Conservation (phyloP, 2,888 invertebrate genomes). For the Melanophora roralis region DNA sequence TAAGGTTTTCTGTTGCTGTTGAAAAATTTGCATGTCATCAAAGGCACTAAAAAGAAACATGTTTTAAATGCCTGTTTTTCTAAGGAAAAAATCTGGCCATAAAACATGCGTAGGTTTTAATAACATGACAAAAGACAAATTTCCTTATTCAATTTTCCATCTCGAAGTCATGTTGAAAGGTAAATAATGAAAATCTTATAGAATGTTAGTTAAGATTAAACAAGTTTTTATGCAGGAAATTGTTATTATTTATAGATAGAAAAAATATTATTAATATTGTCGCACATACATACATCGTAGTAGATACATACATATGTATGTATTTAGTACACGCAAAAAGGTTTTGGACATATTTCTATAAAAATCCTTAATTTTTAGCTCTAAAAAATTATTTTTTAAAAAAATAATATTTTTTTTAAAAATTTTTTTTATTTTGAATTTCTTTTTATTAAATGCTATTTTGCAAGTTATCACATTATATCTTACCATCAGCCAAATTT, state of each 20-base stretch:
- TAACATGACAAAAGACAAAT: slow-evolving; percentile 63
- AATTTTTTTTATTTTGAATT: no score
- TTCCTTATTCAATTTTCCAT: slow-evolving; percentile 54
- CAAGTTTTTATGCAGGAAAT: slow-evolving; percentile 21
- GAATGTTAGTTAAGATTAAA: background rate
- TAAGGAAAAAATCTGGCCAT: slow-evolving; percentile 45
- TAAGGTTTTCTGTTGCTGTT: slow-evolving; percentile 16
- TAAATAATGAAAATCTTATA: slow-evolving; percentile 29
- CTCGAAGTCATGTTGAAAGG: slow-evolving; percentile 8
- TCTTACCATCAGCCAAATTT: no score
- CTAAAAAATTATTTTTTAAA: no score
- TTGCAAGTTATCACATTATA: no score
- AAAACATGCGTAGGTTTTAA: slow-evolving; percentile 61
- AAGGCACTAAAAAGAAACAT: slow-evolving; percentile 25
- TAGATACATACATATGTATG: no score
- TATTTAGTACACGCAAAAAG: no score
- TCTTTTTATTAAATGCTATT: no score
- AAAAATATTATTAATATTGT: background rate
- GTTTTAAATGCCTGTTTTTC: slow-evolving; percentile 47
- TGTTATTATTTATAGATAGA: slow-evolving; percentile 13
- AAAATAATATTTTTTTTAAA: no score
- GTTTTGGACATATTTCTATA: no score
- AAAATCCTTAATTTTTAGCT: no score
- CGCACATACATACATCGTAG: no score
- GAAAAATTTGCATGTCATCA: slow-evolving; percentile 58